These are phyloP conservation scores for Lycia hirtaria DNA, from an alignment of 2,888 invertebrate genomes.

Conservation along the genomic window DNA sequence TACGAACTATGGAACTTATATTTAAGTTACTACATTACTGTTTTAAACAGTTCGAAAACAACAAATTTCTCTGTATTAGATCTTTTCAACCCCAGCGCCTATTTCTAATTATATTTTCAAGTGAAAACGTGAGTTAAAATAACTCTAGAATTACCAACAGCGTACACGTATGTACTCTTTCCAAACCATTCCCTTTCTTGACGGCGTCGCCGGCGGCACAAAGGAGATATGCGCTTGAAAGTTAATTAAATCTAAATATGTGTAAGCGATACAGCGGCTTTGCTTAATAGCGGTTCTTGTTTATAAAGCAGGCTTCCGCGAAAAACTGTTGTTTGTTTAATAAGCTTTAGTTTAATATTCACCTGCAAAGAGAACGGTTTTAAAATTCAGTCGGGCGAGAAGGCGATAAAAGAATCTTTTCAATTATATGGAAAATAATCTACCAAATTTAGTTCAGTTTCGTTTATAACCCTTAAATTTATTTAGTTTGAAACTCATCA, in stretches of 20 bases:
- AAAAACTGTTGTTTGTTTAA: conserved; percentile 23
- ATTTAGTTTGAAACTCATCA: too few relatives aligned
- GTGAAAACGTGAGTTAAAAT: background rate
- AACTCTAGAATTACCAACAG: background rate
- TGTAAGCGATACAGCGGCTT: conserved; percentile 50
- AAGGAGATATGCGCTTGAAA: conserved; percentile 71
- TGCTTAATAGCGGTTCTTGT: conserved; percentile 31
- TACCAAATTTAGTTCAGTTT: too few relatives aligned
- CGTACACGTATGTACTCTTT: background rate
- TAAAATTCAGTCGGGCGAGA: conserved; percentile 1
- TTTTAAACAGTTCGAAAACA: too few relatives aligned
- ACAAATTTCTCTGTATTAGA: background rate
- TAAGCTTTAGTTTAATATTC: conserved; percentile 20
- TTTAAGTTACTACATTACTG: too few relatives aligned
- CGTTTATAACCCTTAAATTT: too few relatives aligned
- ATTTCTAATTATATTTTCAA: background rate
- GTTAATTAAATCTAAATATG: conserved; percentile 80
- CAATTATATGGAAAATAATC: background rate
- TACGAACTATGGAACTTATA: too few relatives aligned
- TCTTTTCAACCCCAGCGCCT: background rate
- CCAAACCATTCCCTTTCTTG: conserved; percentile 55
- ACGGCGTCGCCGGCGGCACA: conserved; percentile 50
- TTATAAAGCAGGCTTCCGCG: conserved; percentile 21
- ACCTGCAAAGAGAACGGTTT: conserved; percentile 8
- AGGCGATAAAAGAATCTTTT: background rate